phyloP scores from a whole-genome alignment of 1,140 invertebrate genomes.

The Zophobas atratus region DNA sequence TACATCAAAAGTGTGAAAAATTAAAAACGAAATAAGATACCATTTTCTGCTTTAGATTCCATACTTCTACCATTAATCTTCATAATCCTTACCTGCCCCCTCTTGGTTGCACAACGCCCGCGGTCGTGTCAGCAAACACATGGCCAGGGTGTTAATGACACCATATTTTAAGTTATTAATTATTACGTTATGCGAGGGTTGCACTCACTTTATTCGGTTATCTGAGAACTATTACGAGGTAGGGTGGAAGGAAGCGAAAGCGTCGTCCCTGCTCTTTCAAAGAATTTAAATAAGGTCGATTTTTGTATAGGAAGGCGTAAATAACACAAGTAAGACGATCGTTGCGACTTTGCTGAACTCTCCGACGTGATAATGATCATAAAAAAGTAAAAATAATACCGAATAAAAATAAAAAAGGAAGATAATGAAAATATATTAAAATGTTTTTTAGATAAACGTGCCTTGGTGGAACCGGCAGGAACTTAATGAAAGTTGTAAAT shows the following conservation, averaged over 20 bases:
- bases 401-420: conserved; percentile 5
- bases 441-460: neutral
- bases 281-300: neutral
- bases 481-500: conserved; percentile 12
- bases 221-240: conserved; percentile 16
- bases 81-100: conserved; percentile 36
- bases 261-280: neutral
- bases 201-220: conserved; percentile 35
- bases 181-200: conserved; percentile 52
- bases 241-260: neutral
- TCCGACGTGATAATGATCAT: conserved; percentile 10
- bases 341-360: neutral
- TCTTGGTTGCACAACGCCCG: conserved; percentile 23
- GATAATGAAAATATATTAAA: conserved; percentile 38
- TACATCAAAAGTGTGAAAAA: conserved; percentile 44
- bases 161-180: conserved; percentile 62
- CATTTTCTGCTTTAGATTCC: conserved; percentile 45
- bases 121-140: conserved; percentile 54
- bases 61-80: conserved; percentile 46
- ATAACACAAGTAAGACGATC: conserved; percentile 13
- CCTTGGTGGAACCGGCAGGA: neutral
- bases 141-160: conserved; percentile 60
- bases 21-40: conserved; percentile 50
- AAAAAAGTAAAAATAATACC: conserved; percentile 23
- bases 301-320: conserved; percentile 10